These are phyloP conservation scores for Scrobipalpa atriplicella DNA, from an alignment of 2,888 invertebrate genomes.

Conservation along the genomic window DNA sequence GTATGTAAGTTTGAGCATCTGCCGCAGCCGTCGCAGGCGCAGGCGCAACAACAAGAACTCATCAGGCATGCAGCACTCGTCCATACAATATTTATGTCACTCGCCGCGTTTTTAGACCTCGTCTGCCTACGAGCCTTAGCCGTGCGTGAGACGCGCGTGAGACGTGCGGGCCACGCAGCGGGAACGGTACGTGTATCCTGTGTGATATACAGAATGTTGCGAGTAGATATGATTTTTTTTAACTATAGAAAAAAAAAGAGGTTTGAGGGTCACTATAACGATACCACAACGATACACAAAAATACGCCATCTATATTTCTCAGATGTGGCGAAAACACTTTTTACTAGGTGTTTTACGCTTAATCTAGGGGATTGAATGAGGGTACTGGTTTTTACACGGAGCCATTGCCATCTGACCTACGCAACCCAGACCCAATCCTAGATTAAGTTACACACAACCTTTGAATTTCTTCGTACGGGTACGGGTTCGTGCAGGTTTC, in stretches of 20 bases:
- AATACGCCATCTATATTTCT: too few relatives aligned
- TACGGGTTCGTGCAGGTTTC: too few relatives aligned
- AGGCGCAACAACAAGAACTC: constrained; percentile 50
- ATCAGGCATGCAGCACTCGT: constrained; percentile 72
- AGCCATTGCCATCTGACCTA: too few relatives aligned
- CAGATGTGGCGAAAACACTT: too few relatives aligned
- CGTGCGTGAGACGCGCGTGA: constrained; percentile 34
- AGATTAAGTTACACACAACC: too few relatives aligned
- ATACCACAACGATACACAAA: too few relatives aligned
- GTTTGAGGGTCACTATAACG: not conserved
- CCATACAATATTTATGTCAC: constrained; percentile 76
- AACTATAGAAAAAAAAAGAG: not conserved
- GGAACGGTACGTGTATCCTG: constrained; percentile 21
- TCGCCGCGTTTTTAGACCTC: constrained; percentile 58
- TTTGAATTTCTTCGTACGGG: too few relatives aligned
- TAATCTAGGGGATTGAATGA: too few relatives aligned
- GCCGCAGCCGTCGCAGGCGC: not conserved
- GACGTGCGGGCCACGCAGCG: constrained; percentile 33
- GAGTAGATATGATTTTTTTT: not conserved
- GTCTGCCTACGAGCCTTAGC: constrained; percentile 31
- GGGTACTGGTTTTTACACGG: too few relatives aligned
- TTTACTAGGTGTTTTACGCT: too few relatives aligned
- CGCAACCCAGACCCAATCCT: too few relatives aligned
- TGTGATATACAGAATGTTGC: not conserved
- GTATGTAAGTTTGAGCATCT: not conserved